Evolutionary conservation across 1,140 invertebrate species (phyloP), one percentile per base, ranked within the genome.

Genomic region (Trinorchestia longiramus): DNA sequence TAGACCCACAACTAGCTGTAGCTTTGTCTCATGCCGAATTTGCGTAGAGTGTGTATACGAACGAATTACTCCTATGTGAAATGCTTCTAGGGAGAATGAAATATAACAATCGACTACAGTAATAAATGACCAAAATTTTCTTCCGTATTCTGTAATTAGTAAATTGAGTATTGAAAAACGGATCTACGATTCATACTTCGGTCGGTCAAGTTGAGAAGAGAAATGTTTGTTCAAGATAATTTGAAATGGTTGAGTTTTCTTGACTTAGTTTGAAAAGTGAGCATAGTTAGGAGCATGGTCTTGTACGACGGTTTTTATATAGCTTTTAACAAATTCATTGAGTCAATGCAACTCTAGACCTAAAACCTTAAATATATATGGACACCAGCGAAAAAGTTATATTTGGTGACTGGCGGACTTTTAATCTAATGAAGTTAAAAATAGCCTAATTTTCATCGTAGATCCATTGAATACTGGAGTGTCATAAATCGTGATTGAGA

Each of bases 31-130:
- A 94, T 47, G 44, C 92, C 92, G 92, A 94, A 44, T 47, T 47
- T 94, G 44, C 15, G 43, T 94, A 94, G 92, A 28, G 43, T 94
- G 92, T 94, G 44, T 45, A 94, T 94, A 94, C 44, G 44, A 94
- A 94, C 92, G 92, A 94, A 45, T 36, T 77, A 77, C 36, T 77
- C 62, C 62, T 77, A 36, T 77, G 62, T 77, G 36, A 77, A 15
- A 77, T 77, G 62, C 62, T 77, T 53, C 47, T 53, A 53, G 47
- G 47, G 47, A 53, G 47, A 53, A 53, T 53, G 19, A 36, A 77
- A 11, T 77, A 36, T 77, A 36, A 23, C 28, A 77, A 77, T 77
- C 62, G 1, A 77, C 62, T 77, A 36, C 15, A 36, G 8, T 77
- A 28, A 77, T 77, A 36, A 77, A 28, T 11, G 11, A 77, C 11